Conservation (phyloP, 2,113 vertebrate species). For the Mobula hypostoma region DNA sequence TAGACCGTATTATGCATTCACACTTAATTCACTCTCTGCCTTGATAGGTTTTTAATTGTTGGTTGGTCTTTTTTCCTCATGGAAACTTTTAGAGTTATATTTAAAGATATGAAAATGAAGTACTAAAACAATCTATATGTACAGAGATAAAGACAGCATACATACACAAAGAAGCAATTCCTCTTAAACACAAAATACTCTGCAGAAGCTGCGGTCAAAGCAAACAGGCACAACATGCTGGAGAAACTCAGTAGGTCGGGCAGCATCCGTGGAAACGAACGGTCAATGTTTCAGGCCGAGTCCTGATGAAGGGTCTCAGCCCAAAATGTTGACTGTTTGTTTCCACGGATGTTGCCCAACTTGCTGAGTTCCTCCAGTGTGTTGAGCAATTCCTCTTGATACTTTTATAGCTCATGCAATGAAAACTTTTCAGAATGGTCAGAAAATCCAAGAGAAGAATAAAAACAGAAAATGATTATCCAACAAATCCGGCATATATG, state of each 20-base stretch:
- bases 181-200: too few species aligned
- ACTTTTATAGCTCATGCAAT: not conserved
- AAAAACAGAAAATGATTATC: too few species aligned
- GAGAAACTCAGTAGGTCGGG: too few species aligned
- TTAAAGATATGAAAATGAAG: not conserved
- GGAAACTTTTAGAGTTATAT: not conserved
- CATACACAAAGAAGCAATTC: not conserved
- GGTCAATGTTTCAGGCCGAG: too few species aligned
- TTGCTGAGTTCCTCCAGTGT: too few species aligned
- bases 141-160: not conserved
- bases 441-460: not conserved
- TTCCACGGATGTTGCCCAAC: too few species aligned
- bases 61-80: not conserved
- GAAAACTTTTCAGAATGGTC: not conserved
- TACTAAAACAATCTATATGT: not conserved
- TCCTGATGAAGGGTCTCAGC: too few species aligned
- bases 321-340: too few species aligned
- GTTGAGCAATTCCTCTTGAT: not conserved
- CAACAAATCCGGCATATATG: too few species aligned
- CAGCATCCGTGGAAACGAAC: too few species aligned
- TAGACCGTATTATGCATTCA: not conserved
- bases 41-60: not conserved
- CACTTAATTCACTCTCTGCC: not conserved
- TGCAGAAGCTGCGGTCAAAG: too few species aligned
- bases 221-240: too few species aligned